Evolutionary conservation across 1,140 invertebrate species (phyloP), one percentile per base, ranked within the genome.

Genomic region (Drosophila teissieri): DNA sequence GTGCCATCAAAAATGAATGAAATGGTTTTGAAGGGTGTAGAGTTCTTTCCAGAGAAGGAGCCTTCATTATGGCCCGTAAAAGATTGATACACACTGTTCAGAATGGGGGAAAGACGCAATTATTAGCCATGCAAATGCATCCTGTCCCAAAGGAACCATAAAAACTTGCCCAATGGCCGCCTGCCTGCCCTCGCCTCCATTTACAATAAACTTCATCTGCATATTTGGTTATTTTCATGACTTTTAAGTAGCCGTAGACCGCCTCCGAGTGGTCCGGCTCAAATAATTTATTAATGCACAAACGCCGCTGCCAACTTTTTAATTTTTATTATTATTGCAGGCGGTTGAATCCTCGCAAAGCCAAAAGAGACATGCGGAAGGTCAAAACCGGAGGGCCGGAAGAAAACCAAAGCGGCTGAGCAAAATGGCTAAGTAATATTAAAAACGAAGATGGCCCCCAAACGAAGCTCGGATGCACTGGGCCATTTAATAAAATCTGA

Each of bases 161-260:
- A 77, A 68, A 74, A 67, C 52, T 49, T 58, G 42, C 34, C 27
- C 36, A 22, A 39, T 63, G 40, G 39, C 27, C 12, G 15, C 40
- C 5, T 12, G 12, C 19, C 15, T 2, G 17, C 14, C 8, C 42
- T 12, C 24, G 31, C 31, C 24, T 22, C 17, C 56, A 63, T 56
- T 49, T 64, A 40, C 48, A 37, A 44, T 11, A 53, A 80, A 53
- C 57, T 68, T 67, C 62, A 57, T 57, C 55, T 48, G 72, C 64
- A 73, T 85, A 77, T 78, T 70, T 55, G 77, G 62, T 69, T 84
- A 85, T 78, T 81, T 81, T 65, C 69, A 78, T 81, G 82, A 68
- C 79, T 83, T 73, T 82, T 74, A 82, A 82, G 46, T 82, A 56
- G 58, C 45, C 46, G 15, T 11, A 49, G 49, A 54, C 45, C 37